Conservation (phyloP, 2,113 vertebrate species). For the Tychaedon coryphoeus region DNA sequence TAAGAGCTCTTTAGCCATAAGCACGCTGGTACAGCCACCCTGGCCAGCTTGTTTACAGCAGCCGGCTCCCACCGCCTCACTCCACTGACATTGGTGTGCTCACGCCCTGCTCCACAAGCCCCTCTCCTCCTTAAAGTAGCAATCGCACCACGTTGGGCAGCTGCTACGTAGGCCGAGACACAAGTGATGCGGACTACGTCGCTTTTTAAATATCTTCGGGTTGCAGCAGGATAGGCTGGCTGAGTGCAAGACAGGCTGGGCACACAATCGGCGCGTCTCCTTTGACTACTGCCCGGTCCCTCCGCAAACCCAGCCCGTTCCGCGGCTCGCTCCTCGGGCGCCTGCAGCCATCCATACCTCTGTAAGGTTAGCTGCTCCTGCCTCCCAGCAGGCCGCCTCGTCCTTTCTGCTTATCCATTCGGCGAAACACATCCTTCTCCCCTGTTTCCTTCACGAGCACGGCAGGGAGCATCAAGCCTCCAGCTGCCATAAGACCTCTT, state of each 20-base stretch:
- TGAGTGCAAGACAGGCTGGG: background rate
- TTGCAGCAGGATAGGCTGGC: background rate
- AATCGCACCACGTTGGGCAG: background rate
- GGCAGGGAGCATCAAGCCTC: background rate
- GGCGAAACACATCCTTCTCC: background rate
- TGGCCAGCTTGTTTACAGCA: background rate
- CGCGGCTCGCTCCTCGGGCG: background rate
- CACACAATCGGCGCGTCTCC: background rate
- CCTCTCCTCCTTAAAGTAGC: background rate
- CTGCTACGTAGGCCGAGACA: background rate
- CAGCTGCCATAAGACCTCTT: fast-evolving
- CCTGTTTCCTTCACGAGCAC: background rate
- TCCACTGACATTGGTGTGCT: fast-evolving
- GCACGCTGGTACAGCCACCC: background rate
- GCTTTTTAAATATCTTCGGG: background rate
- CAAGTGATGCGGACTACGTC: background rate
- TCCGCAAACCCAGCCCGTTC: background rate
- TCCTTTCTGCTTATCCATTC: background rate
- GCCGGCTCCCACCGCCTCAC: background rate
- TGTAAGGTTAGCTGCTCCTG: background rate
- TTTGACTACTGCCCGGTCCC: background rate
- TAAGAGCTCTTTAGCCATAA: background rate
- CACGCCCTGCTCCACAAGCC: background rate
- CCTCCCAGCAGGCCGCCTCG: background rate
- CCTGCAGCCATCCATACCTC: background rate